Conservation (phyloP, 2,797 vertebrate species). For the Gadopsis marmoratus region DNA sequence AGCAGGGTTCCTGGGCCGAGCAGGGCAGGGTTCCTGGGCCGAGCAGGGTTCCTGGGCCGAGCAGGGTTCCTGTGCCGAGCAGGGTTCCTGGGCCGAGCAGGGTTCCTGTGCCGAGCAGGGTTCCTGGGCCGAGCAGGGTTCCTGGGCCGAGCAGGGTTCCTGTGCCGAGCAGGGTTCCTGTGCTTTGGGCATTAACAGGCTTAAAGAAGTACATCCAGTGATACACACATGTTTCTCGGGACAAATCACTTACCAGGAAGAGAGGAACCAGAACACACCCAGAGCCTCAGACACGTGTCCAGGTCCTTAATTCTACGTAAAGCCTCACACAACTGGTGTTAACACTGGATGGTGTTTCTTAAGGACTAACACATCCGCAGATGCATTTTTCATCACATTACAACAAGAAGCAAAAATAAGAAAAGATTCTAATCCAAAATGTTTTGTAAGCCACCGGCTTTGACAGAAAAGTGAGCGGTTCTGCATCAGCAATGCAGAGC, state of each 20-base stretch:
- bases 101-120: not conserved
- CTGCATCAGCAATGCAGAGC: constrained; percentile 63
- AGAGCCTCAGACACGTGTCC: not conserved
- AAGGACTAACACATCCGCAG: constrained; percentile 1
- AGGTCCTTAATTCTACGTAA: not conserved
- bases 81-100: not conserved
- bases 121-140: not conserved
- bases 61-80: no score
- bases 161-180: not conserved
- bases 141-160: not conserved
- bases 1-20: no score
- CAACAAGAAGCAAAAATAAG: constrained; percentile 9
- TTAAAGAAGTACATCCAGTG: not conserved
- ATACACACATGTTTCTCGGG: not conserved
- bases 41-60: not conserved
- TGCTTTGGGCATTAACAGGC: not conserved
- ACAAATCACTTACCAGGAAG: constrained; percentile 22
- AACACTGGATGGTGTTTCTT: constrained; percentile 11
- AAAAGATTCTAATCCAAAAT: constrained; percentile 31
- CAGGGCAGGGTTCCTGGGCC: not conserved
- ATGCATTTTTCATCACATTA: constrained; percentile 38
- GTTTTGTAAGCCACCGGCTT: constrained; percentile 54
- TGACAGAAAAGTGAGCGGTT: constrained; percentile 36
- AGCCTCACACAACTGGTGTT: constrained; percentile 2
- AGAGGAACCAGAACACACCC: constrained; percentile 13